Evolutionary conservation across 2,113 vertebrate genomes (phyloP).

Genomic region (Probosciger aterrimus): DNA sequence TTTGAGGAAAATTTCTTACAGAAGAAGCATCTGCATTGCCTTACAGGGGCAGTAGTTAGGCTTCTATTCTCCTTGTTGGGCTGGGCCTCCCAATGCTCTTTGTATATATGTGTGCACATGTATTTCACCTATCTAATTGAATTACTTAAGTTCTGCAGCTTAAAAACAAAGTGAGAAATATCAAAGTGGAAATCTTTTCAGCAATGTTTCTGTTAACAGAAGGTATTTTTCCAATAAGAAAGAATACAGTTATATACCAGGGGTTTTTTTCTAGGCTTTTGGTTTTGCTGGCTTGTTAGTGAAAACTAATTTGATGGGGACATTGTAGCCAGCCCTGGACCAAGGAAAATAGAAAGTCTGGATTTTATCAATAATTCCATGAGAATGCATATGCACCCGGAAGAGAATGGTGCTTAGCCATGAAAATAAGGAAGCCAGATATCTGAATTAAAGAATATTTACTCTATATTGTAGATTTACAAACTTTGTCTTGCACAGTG

Average conservation of each 20-base stretch:
- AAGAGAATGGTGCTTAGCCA: not conserved
- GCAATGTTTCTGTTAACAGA: not conserved
- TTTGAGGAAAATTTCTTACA: not conserved
- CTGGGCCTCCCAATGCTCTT: not conserved
- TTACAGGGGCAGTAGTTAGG: not conserved
- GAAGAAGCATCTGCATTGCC: not conserved
- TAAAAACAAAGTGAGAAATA: not conserved
- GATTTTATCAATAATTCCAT: not conserved
- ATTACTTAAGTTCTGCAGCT: not conserved
- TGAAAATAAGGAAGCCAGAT: not conserved
- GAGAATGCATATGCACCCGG: not conserved
- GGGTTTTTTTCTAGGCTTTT: too few species aligned
- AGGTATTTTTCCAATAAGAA: not conserved
- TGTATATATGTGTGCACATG: accelerated
- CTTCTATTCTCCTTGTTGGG: not conserved
- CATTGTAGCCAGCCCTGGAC: not conserved
- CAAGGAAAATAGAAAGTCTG: not conserved
- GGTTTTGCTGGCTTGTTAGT: not conserved
- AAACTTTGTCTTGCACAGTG: not conserved
- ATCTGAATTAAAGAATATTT: not conserved
- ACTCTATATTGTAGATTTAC: not conserved
- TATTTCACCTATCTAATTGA: not conserved
- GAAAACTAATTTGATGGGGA: not conserved
- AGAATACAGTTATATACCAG: too few species aligned
- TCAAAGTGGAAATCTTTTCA: not conserved